Conservation (phyloP, 2,797 vertebrate genomes). For the Sebastes alutus region DNA sequence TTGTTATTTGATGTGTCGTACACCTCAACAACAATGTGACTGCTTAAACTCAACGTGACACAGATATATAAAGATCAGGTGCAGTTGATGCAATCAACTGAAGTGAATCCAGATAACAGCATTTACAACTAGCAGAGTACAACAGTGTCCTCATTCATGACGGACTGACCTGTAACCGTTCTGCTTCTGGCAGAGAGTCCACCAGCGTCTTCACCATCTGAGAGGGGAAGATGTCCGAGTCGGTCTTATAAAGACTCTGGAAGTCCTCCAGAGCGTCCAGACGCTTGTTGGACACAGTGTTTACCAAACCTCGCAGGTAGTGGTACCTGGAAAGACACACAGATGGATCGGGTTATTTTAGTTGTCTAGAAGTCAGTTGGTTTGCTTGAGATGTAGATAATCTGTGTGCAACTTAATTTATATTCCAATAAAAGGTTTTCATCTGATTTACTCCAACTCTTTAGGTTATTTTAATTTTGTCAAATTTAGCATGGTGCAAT, state of each 20-base stretch:
- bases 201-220: slow-evolving; percentile 88
- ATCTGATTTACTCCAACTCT: neutral
- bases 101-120: neutral
- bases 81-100: neutral
- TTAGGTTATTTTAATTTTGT: neutral
- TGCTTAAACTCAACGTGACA: neutral
- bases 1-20: neutral
- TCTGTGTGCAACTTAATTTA: neutral
- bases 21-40: neutral
- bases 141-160: neutral
- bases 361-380: neutral
- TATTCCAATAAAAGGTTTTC: neutral
- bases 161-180: slow-evolving; percentile 75
- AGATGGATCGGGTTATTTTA: neutral
- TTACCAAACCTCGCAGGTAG: slow-evolving; percentile 92
- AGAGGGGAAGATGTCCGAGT: slow-evolving; percentile 91
- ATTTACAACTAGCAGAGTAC: neutral
- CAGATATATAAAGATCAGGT: neutral
- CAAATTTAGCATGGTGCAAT: neutral
- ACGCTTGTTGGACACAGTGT: slow-evolving; percentile 86
- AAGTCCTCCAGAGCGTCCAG: slow-evolving; percentile 92
- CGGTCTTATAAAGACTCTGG: slow-evolving; percentile 94
- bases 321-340: slow-evolving; percentile 82
- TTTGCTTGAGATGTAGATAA: neutral
- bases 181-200: slow-evolving; percentile 78